Evolutionary conservation across 2,797 vertebrate species (phyloP), one percentile per base, ranked within the genome.

Genomic region (Geotrypetes seraphini): DNA sequence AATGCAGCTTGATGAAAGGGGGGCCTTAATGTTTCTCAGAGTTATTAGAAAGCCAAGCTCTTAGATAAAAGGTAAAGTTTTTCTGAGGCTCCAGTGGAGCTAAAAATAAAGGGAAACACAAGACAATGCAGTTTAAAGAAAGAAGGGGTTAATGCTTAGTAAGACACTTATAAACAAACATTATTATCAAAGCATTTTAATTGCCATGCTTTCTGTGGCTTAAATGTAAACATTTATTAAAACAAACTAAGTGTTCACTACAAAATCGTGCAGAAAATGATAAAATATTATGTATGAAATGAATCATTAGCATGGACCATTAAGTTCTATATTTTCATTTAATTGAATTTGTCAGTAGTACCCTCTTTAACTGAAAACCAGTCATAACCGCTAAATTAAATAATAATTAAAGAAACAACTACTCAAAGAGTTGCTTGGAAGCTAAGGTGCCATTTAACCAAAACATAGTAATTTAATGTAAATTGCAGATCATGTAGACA

Each of bases 341-440:
- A 94, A 93, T 90, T 92, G 87, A 92, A 89, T 93, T 92, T 94
- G 89, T 91, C 90, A 92, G 85, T 87, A 83, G 87, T 79, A 82
- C 86, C 83, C 84, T 85, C 88, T 91, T 89, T 89, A 91, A 85
- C 75, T 86, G 75, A 87, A 81, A 86, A 81, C 80, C 83, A 78
- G 75, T 82, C 80, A 81, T 87, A 84, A 78, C 81, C 76, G 85
- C 83, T 84, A 84, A 88, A 86, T 89, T 85, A 86, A 85, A 85
- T 78, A 84, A 85, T 80, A 88, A 91, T 88, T 88, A 91, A 90
- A 87, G 81, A 80, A 81, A 86, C 77, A 85, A 82, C 74, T 83
- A 86, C 83, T 83, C 67, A 82, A 84, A 83, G 81, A 86, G 53
- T 84, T 79, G 73, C 78, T 78, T 67, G 61, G 68, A 80, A 84